Conservation (phyloP, 2,113 vertebrate species). For the Rhinichthys klamathensis region DNA sequence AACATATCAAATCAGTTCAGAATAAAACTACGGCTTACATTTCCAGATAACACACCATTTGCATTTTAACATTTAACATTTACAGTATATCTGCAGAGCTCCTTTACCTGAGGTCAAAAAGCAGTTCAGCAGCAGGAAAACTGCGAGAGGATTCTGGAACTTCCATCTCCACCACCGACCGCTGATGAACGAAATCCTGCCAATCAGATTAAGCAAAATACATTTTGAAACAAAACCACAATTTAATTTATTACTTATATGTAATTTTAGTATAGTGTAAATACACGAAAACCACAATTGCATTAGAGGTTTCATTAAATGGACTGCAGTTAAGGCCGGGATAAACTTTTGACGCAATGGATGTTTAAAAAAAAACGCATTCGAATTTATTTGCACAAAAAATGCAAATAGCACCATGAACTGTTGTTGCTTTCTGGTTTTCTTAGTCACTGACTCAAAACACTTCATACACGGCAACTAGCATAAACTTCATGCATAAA, state of each 20-base stretch:
- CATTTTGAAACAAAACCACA: neutral
- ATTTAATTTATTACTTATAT: conserved; percentile 1
- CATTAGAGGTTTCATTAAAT: conserved; percentile 19
- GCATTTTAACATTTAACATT: neutral
- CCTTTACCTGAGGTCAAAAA: conserved; percentile 79
- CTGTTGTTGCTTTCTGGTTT: neutral
- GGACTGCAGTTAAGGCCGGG: neutral
- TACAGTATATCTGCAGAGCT: neutral
- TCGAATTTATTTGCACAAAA: neutral
- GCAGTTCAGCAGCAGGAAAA: conserved; percentile 69
- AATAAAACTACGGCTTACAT: neutral
- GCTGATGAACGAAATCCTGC: conserved; percentile 80
- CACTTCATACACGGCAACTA: neutral
- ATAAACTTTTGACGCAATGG: neutral
- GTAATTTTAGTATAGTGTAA: neutral
- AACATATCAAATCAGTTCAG: neutral
- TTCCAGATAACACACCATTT: neutral
- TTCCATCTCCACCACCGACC: conserved; percentile 84
- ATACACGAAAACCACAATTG: neutral
- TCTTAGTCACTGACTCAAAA: neutral
- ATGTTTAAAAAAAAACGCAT: neutral
- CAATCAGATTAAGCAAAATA: neutral
- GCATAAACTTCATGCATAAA: conserved; percentile 14
- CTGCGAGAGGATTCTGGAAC: conserved; percentile 70
- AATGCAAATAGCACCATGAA: neutral